Conservation (phyloP, 1,140 invertebrate species). For the Temnothorax longispinosus region DNA sequence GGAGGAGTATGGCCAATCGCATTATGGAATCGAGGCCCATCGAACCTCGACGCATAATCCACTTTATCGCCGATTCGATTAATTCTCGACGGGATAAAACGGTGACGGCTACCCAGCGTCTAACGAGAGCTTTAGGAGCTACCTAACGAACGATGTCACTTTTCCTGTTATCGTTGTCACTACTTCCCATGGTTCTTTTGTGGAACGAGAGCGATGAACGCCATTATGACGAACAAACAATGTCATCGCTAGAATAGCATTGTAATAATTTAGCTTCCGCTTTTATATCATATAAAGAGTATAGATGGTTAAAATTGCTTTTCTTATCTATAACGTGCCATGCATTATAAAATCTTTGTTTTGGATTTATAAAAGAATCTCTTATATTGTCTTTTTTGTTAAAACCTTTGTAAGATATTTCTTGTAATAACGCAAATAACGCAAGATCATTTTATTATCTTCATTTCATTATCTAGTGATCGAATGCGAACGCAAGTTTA, state of each 20-base stretch:
- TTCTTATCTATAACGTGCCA: neutral
- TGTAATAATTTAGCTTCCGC: neutral
- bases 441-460: neutral
- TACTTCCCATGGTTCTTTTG: conserved; percentile 40
- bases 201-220: conserved; percentile 20
- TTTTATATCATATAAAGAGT: neutral
- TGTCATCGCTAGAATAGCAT: conserved; percentile 20
- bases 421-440: neutral
- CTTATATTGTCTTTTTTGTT: neutral
- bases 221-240: conserved; percentile 39
- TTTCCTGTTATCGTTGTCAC: conserved; percentile 58
- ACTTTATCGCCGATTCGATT: conserved; percentile 69
- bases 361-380: neutral
- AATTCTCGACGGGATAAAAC: conserved; percentile 66
- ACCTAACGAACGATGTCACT: conserved; percentile 56
- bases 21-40: conserved; percentile 68
- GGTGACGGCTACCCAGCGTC: conserved; percentile 59
- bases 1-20: conserved; percentile 57
- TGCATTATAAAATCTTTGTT: neutral
- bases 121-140: conserved; percentile 64
- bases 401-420: neutral
- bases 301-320: conserved; percentile 9
- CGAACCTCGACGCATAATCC: conserved; percentile 67
- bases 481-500: neutral
- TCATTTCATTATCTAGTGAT: neutral